phyloP scores from a whole-genome alignment of 2,888 invertebrate genomes.

The Trichopoda pennipes region DNA sequence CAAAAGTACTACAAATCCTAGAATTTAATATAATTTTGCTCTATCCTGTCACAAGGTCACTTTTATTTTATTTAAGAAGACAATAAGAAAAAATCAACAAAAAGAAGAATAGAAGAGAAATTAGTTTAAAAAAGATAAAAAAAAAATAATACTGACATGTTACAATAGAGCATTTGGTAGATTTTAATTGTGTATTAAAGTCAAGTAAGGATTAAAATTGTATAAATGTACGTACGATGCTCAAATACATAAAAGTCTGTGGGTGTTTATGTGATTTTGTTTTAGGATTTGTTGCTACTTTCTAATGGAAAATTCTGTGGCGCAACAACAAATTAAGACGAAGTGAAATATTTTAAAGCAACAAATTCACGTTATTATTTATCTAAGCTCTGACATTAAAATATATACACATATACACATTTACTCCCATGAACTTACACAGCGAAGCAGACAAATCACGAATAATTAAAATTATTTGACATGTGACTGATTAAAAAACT shows the following conservation, averaged over 20 bases:
- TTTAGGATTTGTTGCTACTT: slow-evolving; percentile 3
- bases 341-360: slow-evolving; percentile 28
- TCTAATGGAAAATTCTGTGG: not conserved
- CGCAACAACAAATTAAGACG: slow-evolving; percentile 7
- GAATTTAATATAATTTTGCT: slow-evolving; percentile 35
- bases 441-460: slow-evolving; percentile 19
- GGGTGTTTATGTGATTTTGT: not conserved
- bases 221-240: not conserved
- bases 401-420: not conserved
- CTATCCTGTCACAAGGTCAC: slow-evolving; percentile 47
- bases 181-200: slow-evolving; percentile 54
- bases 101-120: slow-evolving; percentile 15
- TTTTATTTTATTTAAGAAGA: not conserved
- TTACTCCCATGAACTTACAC: not conserved
- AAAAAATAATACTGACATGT: not conserved
- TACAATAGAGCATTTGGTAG: slow-evolving; percentile 29
- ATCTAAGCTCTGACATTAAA: slow-evolving; percentile 59
- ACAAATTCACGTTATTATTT: slow-evolving; percentile 55
- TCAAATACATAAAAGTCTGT: not conserved
- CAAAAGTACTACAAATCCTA: not conserved
- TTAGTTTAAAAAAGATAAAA: slow-evolving; percentile 10
- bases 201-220: slow-evolving; percentile 47
- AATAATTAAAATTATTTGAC: slow-evolving; percentile 42
- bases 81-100: not conserved
- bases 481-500: slow-evolving; percentile 45